phyloP scores from a whole-genome alignment of 2,797 vertebrate species.

The Microctenopoma steveboyesi region DNA sequence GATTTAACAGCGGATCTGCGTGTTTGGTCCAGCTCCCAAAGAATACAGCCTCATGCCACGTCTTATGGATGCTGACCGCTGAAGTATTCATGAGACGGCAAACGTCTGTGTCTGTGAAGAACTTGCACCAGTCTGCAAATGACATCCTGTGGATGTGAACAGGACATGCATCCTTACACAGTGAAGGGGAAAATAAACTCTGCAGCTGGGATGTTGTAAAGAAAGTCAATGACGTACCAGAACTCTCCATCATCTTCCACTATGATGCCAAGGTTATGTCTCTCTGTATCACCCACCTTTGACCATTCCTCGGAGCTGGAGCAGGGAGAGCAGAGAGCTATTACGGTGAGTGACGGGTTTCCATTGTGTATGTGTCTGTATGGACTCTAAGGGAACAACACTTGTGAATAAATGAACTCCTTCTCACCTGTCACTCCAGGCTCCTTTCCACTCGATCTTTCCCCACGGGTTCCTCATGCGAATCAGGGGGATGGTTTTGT shows the following conservation, averaged over 20 bases:
- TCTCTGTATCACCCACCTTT: slow-evolving; percentile 86
- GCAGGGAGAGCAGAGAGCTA: neutral
- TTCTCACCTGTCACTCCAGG: slow-evolving; percentile 93
- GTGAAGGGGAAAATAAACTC: neutral
- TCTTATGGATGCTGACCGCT: slow-evolving; percentile 87
- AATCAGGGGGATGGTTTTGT: slow-evolving; percentile 90
- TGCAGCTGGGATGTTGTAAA: neutral
- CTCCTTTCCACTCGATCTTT: slow-evolving; percentile 90
- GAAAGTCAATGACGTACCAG: slow-evolving; percentile 81
- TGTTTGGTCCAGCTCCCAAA: slow-evolving; percentile 88
- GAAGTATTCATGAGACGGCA: slow-evolving; percentile 92
- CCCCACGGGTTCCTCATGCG: slow-evolving; percentile 98
- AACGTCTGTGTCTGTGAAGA: slow-evolving; percentile 88
- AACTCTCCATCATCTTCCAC: slow-evolving; percentile 95
- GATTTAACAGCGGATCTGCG: slow-evolving; percentile 87
- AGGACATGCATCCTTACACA: neutral
- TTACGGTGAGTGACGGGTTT: neutral
- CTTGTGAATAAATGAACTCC: neutral
- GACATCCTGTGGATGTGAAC: slow-evolving; percentile 87
- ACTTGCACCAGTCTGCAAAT: slow-evolving; percentile 92
- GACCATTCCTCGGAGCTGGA: slow-evolving; percentile 93
- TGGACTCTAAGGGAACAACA: neutral
- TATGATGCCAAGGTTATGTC: slow-evolving; percentile 86
- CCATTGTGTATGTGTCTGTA: neutral
- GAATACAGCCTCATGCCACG: slow-evolving; percentile 86